A percentile compares a stretch with the other conserved stretches of the same genome.
phyloP scores from a whole-genome alignment of 2,888 invertebrate genomes.

The Actias luna region DNA sequence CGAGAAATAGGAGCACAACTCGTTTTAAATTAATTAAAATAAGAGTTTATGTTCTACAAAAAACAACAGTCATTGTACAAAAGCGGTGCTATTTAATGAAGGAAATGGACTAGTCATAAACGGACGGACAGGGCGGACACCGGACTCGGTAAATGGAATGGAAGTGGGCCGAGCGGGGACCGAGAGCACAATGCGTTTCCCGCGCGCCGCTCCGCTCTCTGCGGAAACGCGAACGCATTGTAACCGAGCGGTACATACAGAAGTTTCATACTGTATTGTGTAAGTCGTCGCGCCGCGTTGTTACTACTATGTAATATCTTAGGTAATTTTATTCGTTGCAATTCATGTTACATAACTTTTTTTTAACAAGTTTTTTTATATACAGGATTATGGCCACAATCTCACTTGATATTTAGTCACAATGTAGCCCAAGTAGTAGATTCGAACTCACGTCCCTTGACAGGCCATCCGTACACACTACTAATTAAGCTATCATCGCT shows the following conservation, averaged over 20 bases:
- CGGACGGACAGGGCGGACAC: conserved; percentile 45
- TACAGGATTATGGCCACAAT: no score
- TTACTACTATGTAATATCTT: not conserved
- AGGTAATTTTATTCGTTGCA: not conserved
- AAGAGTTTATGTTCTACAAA: not conserved
- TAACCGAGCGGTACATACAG: conserved; percentile 47
- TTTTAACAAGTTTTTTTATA: no score
- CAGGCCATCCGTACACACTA: no score
- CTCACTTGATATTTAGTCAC: no score
- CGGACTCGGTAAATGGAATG: conserved; percentile 53
- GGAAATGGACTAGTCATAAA: conserved; percentile 55
- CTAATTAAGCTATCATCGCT: no score
- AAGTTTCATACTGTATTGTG: conserved; percentile 50
- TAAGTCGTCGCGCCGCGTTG: conserved; percentile 14
- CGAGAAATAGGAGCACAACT: not conserved
- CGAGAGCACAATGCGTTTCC: conserved; percentile 62
- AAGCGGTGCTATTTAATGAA: conserved; percentile 37
- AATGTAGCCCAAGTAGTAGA: no score
- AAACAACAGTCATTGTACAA: conserved; percentile 16
- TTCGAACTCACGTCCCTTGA: no score
- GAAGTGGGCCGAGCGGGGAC: conserved; percentile 54
- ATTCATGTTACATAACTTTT: not conserved
- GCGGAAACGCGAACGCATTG: conserved; percentile 58
- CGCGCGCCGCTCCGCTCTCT: conserved; percentile 25
- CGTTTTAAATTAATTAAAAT: conserved; percentile 7